Evolutionary conservation across 2,113 vertebrate genomes (phyloP).

Genomic region (Chinchilla lanigera): DNA sequence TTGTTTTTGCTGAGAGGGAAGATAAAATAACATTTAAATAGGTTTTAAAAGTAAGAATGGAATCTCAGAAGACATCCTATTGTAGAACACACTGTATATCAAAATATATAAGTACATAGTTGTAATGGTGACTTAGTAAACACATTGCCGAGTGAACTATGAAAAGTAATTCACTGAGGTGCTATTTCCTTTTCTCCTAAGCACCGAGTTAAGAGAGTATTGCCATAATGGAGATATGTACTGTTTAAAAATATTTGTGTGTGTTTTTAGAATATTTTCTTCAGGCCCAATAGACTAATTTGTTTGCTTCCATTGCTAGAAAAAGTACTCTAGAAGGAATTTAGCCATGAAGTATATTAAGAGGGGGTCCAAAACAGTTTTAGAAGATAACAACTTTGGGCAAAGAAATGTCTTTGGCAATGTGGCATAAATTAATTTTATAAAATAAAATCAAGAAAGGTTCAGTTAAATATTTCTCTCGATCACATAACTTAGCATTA

Average conservation of each 20-base stretch:
- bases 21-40: slow-evolving; percentile 85
- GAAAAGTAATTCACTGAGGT: slow-evolving; percentile 87
- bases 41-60: slow-evolving; percentile 82
- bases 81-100: slow-evolving; percentile 81
- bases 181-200: slow-evolving; percentile 83
- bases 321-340: slow-evolving; percentile 49
- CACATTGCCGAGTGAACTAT: slow-evolving; percentile 85
- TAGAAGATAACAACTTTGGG: slow-evolving; percentile 71
- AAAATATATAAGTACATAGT: slow-evolving; percentile 84
- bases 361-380: not conserved
- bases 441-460: not conserved
- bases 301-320: slow-evolving; percentile 66
- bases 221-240: slow-evolving; percentile 82
- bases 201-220: slow-evolving; percentile 82
- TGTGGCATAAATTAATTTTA: slow-evolving; percentile 63
- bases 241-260: slow-evolving; percentile 83
- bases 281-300: slow-evolving; percentile 70
- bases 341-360: slow-evolving; percentile 45
- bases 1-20: slow-evolving; percentile 78
- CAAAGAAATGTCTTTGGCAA: slow-evolving; percentile 65
- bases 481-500: slow-evolving; percentile 12
- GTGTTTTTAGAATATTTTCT: slow-evolving; percentile 77
- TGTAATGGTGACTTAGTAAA: slow-evolving; percentile 86
- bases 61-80: slow-evolving; percentile 85
- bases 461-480: slow-evolving; percentile 35